Evolutionary conservation across 37 sponge, comb jelly and placozoan species (phyloP).

Genomic region (Diacarnus erythraeanus): DNA sequence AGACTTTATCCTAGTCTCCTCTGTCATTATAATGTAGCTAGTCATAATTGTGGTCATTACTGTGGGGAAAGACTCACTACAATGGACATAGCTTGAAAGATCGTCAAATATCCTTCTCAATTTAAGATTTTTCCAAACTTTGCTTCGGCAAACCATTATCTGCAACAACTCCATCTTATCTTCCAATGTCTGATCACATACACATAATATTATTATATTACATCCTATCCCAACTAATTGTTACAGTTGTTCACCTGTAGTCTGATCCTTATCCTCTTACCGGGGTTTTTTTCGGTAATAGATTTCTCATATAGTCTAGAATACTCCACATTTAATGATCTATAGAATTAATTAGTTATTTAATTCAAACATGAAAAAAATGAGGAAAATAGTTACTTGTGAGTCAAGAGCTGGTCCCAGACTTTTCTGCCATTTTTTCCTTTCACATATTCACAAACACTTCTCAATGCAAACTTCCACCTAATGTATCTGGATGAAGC

Average conservation of each 20-base stretch:
- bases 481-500: not conserved
- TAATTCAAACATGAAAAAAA: too few relatives aligned
- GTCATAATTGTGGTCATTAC: too few relatives aligned
- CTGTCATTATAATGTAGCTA: too few relatives aligned
- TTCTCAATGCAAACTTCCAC: not conserved
- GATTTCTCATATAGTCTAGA: not conserved
- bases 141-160: constrained; percentile 6
- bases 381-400: not conserved
- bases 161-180: not conserved
- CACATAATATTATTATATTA: too few relatives aligned
- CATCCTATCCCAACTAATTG: too few relatives aligned
- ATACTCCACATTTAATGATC: not conserved
- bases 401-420: not conserved
- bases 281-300: not conserved
- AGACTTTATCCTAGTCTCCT: too few relatives aligned
- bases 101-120: not conserved
- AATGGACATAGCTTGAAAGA: not conserved
- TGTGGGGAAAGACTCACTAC: not conserved
- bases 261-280: not conserved
- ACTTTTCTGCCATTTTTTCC: not conserved
- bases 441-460: not conserved
- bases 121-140: not conserved
- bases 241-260: not conserved
- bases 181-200: not conserved
- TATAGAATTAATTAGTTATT: too few relatives aligned